A percentile compares a stretch with the other conserved stretches of the same genome.
These are phyloP conservation scores for Listrodromus nycthemerus DNA, from an alignment of 2,888 invertebrate genomes.

Conservation along the genomic window DNA sequence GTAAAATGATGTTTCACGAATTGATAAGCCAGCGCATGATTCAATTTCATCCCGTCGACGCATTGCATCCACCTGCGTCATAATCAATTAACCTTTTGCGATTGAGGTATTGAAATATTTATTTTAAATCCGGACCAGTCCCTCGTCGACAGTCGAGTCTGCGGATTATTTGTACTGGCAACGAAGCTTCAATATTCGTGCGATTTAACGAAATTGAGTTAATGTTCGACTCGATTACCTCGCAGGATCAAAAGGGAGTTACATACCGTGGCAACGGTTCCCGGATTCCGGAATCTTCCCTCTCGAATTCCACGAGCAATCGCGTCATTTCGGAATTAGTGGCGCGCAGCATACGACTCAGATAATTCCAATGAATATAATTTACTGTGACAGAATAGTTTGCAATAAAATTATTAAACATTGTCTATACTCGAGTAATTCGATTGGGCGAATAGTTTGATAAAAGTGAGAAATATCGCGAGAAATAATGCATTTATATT, in stretches of 20 bases:
- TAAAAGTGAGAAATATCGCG: too few species aligned
- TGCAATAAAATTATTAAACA: not conserved
- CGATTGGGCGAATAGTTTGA: not conserved
- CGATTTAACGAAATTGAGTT: not conserved
- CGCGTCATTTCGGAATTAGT: constrained; percentile 64
- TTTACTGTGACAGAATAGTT: constrained; percentile 64
- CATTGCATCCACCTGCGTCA: constrained; percentile 68
- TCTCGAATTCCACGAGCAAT: constrained; percentile 50
- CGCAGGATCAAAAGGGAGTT: not conserved
- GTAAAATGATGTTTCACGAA: constrained; percentile 66
- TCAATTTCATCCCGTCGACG: constrained; percentile 57
- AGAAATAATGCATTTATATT: not conserved
- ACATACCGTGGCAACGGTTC: constrained; percentile 47
- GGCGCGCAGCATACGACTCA: constrained; percentile 56
- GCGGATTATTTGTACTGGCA: not conserved
- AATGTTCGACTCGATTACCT: not conserved
- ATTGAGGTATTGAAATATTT: too few species aligned
- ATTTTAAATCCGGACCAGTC: too few species aligned
- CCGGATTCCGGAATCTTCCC: constrained; percentile 43
- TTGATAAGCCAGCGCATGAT: constrained; percentile 67
- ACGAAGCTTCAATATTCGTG: not conserved
- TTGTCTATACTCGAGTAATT: not conserved
- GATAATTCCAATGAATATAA: constrained; percentile 71
- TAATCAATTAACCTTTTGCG: not conserved
- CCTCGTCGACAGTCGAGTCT: too few species aligned